Conservation (phyloP, 2,888 invertebrate genomes). For the Pharmacophagus antenor region DNA sequence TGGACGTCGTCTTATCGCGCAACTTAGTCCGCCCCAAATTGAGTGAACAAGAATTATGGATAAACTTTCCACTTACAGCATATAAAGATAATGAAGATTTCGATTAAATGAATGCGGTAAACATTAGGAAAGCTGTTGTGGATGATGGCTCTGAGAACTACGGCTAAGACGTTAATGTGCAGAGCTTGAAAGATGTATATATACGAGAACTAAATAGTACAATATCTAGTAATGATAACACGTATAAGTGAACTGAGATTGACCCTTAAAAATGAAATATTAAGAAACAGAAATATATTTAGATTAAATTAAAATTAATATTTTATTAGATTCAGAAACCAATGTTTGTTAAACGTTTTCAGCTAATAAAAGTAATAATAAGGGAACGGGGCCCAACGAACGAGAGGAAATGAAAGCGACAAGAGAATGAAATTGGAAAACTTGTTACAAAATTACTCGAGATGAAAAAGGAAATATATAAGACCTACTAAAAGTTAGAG, state of each 20-base stretch:
- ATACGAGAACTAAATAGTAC: no score
- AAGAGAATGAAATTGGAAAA: slow-evolving; percentile 80
- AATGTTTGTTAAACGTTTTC: slow-evolving; percentile 78
- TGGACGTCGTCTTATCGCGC: slow-evolving; percentile 67
- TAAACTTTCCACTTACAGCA: slow-evolving; percentile 65
- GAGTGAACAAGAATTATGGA: slow-evolving; percentile 73
- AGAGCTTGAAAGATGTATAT: slow-evolving; percentile 16
- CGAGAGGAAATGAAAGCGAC: slow-evolving; percentile 77
- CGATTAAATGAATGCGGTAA: slow-evolving; percentile 69
- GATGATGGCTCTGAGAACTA: slow-evolving; percentile 18
- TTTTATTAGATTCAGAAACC: slow-evolving; percentile 70
- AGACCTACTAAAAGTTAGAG: slow-evolving; percentile 63
- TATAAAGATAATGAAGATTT: slow-evolving; percentile 73
- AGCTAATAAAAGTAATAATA: slow-evolving; percentile 79
- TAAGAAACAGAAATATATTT: background rate
- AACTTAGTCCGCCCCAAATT: slow-evolving; percentile 70
- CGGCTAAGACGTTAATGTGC: slow-evolving; percentile 7
- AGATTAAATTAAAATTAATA: slow-evolving; percentile 56
- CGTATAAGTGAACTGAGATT: background rate
- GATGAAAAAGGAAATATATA: slow-evolving; percentile 74
- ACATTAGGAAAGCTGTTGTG: slow-evolving; percentile 42
- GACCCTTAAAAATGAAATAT: background rate
- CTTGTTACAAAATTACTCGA: slow-evolving; percentile 76
- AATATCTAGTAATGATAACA: background rate
- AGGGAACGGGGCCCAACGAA: slow-evolving; percentile 61